Conservation (phyloP, 2,797 vertebrate species). For the Argyrosomus regius region DNA sequence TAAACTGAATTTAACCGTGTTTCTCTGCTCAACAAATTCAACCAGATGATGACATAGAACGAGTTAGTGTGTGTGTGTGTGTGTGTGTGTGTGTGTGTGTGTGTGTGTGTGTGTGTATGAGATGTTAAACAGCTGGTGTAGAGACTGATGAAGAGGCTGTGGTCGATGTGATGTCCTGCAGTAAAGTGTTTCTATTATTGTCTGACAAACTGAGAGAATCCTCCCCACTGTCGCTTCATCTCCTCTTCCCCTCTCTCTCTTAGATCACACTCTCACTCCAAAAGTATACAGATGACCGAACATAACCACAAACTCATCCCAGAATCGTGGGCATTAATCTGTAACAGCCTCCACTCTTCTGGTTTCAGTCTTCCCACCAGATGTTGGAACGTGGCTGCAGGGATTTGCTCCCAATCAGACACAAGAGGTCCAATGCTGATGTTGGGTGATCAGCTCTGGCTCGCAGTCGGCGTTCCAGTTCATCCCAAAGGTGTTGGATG, state of each 20-base stretch:
- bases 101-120: neutral
- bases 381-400: neutral
- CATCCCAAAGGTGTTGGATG: neutral
- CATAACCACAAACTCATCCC: neutral
- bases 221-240: neutral
- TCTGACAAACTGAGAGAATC: constrained; percentile 23
- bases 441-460: neutral
- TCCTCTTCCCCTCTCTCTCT: neutral
- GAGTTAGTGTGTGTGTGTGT: neutral
- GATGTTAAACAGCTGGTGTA: constrained; percentile 32
- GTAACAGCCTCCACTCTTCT: neutral
- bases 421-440: neutral
- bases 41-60: neutral
- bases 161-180: constrained; percentile 47
- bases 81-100: neutral
- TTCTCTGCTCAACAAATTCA: neutral
- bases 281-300: neutral
- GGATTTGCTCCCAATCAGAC: neutral
- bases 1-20: neutral
- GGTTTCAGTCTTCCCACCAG: neutral
- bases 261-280: neutral
- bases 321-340: neutral
- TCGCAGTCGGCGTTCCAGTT: neutral
- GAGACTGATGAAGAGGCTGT: constrained; percentile 35
- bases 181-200: constrained; percentile 47